Base-by-base conservation (phyloP, 2,888 invertebrate genomes). In the Rhogogaster chlorosoma region DNA sequence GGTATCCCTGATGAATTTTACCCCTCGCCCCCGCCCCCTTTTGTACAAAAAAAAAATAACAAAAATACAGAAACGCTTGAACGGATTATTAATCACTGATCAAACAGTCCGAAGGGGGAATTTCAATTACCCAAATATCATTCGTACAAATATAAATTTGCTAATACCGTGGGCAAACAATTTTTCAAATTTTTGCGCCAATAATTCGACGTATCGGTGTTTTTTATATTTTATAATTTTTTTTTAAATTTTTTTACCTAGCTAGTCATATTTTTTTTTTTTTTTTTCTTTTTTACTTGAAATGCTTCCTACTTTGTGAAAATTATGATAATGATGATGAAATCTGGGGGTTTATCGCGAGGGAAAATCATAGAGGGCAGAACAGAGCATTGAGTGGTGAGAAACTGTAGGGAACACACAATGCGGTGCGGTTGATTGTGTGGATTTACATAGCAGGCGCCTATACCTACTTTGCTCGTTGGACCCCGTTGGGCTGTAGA, bases 361-460 rank as follows among this genome's bases (percentile, higher is more conserved):
- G 22, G 26, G 26, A 61, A 61, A 61, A 26, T 22, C 10, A 26
- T 10, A 12, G 9, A 10, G 61, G 26, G 10, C 4, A 7, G 18
- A 32, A 61, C 61, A 32, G 78, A 12, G 29, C 32, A 67, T 67
- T 67, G 67, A 67, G 67, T 32, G 32, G 67, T 67, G 67, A 67
- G 67, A 67, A 67, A 67, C 67, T 67, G 67, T 67, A 67, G 15
- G 26, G 18, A 29, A 26, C 26, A 32, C 26, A 67, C 67, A 67
- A 67, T 67, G 67, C 32, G 67, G 67, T 67, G 67, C 32, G 67
- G 67, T 67, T 67, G 67, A 67, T 67, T 67, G 67, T 67, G 67
- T 67, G 32, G 67, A 67, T 67, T 67, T 67, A 67, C 67, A 67
- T 67, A 67, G 67, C 6, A 67, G 67, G 32, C 29, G 67, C 26